Percentiles rank a stretch among this genome's conserved stretches.
These are phyloP conservation scores for Ptilorrhoa leucosticta DNA, from an alignment of 2,113 vertebrate genomes.

Conservation along the genomic window DNA sequence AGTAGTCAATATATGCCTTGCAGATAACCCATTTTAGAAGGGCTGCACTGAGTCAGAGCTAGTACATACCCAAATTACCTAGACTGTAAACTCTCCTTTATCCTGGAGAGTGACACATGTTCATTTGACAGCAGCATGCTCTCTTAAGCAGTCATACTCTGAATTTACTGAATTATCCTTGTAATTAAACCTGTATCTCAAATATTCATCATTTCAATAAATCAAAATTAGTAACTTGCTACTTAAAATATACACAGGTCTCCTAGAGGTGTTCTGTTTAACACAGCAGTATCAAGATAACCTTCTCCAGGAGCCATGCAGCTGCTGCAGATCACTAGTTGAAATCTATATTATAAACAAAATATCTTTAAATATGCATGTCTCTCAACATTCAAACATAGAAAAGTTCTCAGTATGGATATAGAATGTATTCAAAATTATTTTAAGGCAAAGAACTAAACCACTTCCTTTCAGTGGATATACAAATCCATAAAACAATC, in stretches of 20 bases:
- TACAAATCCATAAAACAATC: not conserved
- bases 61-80: not conserved
- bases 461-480: not conserved
- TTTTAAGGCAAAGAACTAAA: not conserved
- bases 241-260: not conserved
- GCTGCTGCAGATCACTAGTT: not conserved
- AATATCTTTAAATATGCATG: not conserved
- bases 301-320: not conserved
- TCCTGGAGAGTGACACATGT: not conserved
- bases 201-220: not conserved
- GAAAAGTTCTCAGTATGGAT: not conserved
- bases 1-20: not conserved
- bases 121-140: not conserved
- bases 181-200: not conserved
- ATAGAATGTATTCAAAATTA: not conserved
- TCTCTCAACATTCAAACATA: not conserved
- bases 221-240: not conserved
- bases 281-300: not conserved
- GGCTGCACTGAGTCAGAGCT: not conserved
- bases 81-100: not conserved
- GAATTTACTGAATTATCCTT: not conserved
- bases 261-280: not conserved
- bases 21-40: not conserved
- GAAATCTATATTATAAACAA: not conserved
- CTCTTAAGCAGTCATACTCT: not conserved